Conservation (phyloP, 2,888 invertebrate genomes). For the Scaptomyza tumidula region DNA sequence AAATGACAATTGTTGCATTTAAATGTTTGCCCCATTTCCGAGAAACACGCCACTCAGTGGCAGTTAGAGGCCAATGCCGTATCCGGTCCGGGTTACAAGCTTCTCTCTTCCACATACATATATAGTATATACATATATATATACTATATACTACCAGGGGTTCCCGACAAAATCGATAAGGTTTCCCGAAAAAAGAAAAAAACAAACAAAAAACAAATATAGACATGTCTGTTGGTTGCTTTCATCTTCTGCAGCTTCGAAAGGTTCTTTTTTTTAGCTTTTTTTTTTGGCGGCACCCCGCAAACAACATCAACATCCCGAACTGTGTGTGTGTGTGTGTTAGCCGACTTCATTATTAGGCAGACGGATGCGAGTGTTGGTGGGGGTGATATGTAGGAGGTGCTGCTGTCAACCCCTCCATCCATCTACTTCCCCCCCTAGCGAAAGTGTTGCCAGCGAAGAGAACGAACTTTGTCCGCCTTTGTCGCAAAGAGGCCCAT, state of each 20-base stretch:
- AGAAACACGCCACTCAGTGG: slow-evolving; percentile 12
- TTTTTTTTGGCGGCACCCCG: slow-evolving; percentile 40
- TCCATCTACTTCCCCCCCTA: not conserved
- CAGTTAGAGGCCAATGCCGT: slow-evolving; percentile 23
- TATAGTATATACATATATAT: not conserved
- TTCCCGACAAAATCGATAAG: slow-evolving; percentile 72
- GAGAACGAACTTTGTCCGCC: slow-evolving; percentile 13
- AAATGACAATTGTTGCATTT: slow-evolving; percentile 80
- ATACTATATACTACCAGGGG: slow-evolving; percentile 6
- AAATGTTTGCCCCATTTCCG: slow-evolving; percentile 71
- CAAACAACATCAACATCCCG: slow-evolving; percentile 53
- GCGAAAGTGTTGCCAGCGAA: slow-evolving; percentile 56
- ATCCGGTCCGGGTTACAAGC: slow-evolving; percentile 5
- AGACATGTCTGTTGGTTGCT: slow-evolving; percentile 69
- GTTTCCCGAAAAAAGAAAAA: slow-evolving; percentile 35
- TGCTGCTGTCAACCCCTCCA: not conserved
- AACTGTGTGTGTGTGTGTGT: slow-evolving; percentile 58
- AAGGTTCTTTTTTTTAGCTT: slow-evolving; percentile 17
- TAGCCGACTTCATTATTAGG: slow-evolving; percentile 75
- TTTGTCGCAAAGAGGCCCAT: slow-evolving; percentile 35
- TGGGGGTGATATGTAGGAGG: too few species aligned
- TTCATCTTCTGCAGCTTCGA: slow-evolving; percentile 7
- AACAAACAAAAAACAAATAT: slow-evolving; percentile 39
- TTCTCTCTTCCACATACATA: not conserved
- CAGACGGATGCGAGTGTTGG: not conserved